These are phyloP conservation scores for Saguinus midas DNA, from an alignment of 2,113 vertebrate species.

Conservation along the genomic window DNA sequence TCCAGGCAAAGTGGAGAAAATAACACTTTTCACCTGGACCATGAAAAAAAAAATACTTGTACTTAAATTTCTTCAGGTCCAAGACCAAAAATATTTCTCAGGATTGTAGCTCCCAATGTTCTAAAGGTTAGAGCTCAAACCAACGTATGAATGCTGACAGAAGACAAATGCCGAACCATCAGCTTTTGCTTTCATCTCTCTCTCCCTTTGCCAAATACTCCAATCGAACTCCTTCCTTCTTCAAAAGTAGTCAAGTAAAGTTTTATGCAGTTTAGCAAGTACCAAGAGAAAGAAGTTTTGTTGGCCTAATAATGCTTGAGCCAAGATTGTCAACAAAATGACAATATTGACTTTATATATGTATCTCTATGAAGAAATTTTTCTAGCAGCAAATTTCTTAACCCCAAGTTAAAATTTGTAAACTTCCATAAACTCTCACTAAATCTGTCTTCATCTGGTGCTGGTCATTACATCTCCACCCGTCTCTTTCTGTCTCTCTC, in stretches of 20 bases:
- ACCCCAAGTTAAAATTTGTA: background rate
- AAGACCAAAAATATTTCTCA: background rate
- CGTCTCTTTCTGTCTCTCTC: no score
- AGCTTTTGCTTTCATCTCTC: background rate
- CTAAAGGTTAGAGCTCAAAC: background rate
- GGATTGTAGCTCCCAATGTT: background rate
- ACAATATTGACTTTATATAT: background rate
- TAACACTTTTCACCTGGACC: background rate
- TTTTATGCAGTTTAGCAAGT: background rate
- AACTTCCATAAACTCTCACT: background rate
- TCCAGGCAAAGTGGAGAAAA: background rate
- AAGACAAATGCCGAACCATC: background rate
- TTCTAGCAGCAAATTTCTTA: background rate
- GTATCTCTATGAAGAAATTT: background rate
- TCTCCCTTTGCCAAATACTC: no score
- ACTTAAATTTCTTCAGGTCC: background rate
- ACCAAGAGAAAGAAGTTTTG: background rate
- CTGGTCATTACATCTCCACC: background rate
- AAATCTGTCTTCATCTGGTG: background rate
- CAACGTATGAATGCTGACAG: background rate
- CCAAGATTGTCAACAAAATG: no score
- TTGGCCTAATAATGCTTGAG: background rate
- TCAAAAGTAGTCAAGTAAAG: background rate
- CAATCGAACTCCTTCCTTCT: background rate
- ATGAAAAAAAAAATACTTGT: background rate